Evolutionary conservation across 2,113 vertebrate species (phyloP), one percentile per base, ranked within the genome.

Genomic region (Osmerus eperlanus): DNA sequence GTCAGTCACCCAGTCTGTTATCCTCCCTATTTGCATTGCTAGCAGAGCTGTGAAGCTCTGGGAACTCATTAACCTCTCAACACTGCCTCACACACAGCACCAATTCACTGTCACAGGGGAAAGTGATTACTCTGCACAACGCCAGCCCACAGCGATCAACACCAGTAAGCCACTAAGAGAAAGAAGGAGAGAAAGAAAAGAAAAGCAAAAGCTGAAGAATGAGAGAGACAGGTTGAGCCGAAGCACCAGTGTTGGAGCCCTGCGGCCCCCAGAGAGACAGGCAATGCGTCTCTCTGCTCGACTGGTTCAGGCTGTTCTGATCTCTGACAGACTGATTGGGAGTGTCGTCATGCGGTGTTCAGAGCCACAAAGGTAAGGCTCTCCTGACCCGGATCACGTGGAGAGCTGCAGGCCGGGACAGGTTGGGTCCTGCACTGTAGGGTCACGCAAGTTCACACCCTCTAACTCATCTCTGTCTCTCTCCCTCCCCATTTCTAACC

Each of bases 271-370:
- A 11, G 69, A 60, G 65, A 21, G 67, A 19, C 28, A 55, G 67
- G 74, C 62, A 71, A 67, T 6, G 9, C 3, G 9, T 65, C 11
- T 79, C 63, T 78, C 68, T 70, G 85, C 76, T 65, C 65, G 87
- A 90, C 88, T 85, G 86, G 86, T 88, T 89, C 28, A 80, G 82
- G 84, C 84, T 80, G 87, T 90, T 89, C 68, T 80, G 75, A 78
- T 53, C 71, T 83, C 67, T 75, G 78, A 84, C 47, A 68, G 71
- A 66, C 62, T 81, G 78, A 58, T 81, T 78, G 77, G 75, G 64
- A 74, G 82, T 80, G 86, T 85, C 81, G 78, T 25, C 76, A 75
- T 5, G 32, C 32, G 32, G 5, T 3, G 7, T 36, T 36, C 4
- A 6, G 32, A 36, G 56, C 70, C 71, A 78, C 19, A 62, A n/a